phyloP scores from a whole-genome alignment of 2,113 vertebrate species.

The Oreochromis tanganicae region DNA sequence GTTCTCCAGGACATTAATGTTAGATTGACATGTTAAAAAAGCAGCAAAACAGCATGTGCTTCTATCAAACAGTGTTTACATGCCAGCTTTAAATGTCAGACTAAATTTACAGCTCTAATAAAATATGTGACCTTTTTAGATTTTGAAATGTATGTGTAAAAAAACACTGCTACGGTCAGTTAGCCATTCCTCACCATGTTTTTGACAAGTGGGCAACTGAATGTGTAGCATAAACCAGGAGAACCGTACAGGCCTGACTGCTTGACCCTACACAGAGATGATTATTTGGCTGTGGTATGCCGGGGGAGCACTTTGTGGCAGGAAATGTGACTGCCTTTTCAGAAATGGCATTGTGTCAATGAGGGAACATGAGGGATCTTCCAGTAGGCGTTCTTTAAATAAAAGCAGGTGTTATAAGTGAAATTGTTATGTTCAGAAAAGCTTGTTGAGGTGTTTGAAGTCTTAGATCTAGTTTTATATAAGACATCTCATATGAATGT shows the following conservation, averaged over 20 bases:
- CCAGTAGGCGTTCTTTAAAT: background rate
- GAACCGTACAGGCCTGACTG: background rate
- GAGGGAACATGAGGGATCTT: background rate
- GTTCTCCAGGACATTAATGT: background rate
- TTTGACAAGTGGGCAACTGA: background rate
- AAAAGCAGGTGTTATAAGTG: background rate
- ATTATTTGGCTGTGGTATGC: background rate
- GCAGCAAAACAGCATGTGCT: background rate
- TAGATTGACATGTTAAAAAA: background rate
- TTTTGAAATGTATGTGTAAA: background rate
- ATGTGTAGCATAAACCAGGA: background rate
- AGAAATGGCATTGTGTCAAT: background rate
- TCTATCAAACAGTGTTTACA: background rate
- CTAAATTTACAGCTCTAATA: background rate
- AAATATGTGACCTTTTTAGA: background rate
- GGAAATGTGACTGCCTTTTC: background rate
- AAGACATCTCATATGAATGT: background rate
- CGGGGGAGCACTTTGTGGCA: background rate
- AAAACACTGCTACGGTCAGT: background rate
- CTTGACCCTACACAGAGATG: background rate
- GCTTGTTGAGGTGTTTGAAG: background rate
- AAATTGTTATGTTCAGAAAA: background rate
- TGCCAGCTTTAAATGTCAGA: background rate
- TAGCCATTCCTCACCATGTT: background rate
- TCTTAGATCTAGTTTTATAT: background rate